Conservation (phyloP, 1,140 invertebrate genomes). For the Panagrolaimus sp. region DNA sequence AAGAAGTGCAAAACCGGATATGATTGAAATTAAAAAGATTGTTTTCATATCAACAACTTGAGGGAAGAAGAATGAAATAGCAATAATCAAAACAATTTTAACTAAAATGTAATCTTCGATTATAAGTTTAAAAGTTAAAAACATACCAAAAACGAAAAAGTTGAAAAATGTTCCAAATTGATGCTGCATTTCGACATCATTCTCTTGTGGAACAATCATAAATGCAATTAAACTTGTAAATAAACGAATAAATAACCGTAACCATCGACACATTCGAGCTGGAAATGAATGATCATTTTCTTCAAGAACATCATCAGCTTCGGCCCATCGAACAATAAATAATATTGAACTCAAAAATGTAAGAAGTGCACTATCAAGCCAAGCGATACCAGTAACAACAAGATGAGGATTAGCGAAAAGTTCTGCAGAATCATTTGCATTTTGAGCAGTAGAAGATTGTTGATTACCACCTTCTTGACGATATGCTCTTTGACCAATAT, state of each 20-base stretch:
- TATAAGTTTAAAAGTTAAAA: neutral
- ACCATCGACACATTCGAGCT: neutral
- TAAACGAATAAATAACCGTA: neutral
- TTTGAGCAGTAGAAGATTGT: slow-evolving; percentile 11
- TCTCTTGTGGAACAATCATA: neutral
- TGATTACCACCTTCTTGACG: neutral
- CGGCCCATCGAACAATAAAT: slow-evolving; percentile 5
- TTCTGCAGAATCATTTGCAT: neutral
- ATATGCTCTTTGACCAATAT: slow-evolving; percentile 34
- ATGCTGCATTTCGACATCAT: neutral
- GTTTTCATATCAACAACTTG: slow-evolving; percentile 8
- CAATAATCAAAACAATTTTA: neutral
- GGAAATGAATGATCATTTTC: neutral
- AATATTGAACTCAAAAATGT: neutral
- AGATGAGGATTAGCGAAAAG: neutral
- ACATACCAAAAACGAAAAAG: slow-evolving; percentile 5
- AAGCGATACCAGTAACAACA: neutral
- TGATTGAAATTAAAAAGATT: neutral
- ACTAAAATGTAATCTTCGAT: neutral
- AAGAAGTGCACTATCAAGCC: neutral
- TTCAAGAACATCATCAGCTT: slow-evolving; percentile 2
- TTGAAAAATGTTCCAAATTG: neutral
- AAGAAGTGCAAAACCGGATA: neutral
- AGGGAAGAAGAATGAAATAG: neutral
- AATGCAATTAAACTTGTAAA: neutral